A percentile compares a stretch with the other conserved stretches of the same genome.
Evolutionary conservation across 2,888 invertebrate genomes (phyloP).

Genomic region (Actias luna): DNA sequence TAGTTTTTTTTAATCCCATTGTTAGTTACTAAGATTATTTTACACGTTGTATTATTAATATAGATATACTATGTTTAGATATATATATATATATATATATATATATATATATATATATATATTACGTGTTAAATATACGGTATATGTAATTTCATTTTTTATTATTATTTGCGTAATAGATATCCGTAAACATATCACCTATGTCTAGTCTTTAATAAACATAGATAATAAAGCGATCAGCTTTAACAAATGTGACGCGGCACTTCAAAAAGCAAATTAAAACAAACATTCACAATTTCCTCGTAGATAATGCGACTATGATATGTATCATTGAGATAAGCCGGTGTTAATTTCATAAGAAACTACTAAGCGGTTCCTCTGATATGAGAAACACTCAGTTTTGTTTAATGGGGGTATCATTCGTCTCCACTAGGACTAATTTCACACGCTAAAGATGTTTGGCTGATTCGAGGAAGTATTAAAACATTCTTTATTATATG

Average conservation of each 20-base stretch:
- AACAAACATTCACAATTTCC: conserved; percentile 61
- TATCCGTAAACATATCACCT: too few species aligned
- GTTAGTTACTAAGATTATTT: too few species aligned
- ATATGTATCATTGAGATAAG: conserved; percentile 60
- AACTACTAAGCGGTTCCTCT: conserved; percentile 56
- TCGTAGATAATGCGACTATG: conserved; percentile 57
- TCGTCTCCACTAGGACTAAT: background rate
- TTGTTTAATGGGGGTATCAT: conserved; percentile 25
- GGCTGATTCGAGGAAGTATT: background rate
- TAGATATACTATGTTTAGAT: too few species aligned
- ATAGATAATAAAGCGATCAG: conserved; percentile 27
- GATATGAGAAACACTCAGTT: conserved; percentile 47
- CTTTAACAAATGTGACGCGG: conserved; percentile 16
- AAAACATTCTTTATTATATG: too few species aligned
- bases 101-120: too few species aligned
- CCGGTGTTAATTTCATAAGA: conserved; percentile 62
- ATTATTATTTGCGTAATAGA: background rate
- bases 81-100: too few species aligned
- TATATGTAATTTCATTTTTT: background rate
- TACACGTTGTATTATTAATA: too few species aligned
- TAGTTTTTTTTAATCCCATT: too few species aligned
- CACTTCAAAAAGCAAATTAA: conserved; percentile 26
- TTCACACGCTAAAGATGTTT: background rate
- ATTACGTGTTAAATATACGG: too few species aligned
- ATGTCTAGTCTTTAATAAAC: background rate